Percentiles rank a stretch among this genome's conserved stretches.
Conservation (phyloP, 2,113 vertebrate species). For the Epinephelus lanceolatus region DNA sequence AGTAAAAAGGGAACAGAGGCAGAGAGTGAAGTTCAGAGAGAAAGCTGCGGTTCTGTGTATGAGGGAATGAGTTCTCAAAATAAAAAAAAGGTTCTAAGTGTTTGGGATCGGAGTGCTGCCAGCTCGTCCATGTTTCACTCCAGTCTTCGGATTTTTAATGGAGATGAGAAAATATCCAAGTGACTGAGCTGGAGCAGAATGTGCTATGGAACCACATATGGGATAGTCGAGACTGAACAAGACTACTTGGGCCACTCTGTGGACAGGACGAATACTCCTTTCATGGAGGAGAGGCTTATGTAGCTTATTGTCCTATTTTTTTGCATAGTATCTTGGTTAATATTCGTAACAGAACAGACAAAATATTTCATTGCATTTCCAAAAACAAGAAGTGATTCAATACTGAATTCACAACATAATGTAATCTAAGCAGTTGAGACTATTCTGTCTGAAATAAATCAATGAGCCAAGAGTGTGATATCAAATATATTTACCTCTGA, state of each 20-base stretch:
- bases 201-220: conserved; percentile 53
- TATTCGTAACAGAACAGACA: background rate
- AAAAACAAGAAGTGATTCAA: conserved; percentile 13
- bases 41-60: conserved; percentile 30
- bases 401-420: background rate
- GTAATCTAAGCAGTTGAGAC: conserved; percentile 12
- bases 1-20: conserved; percentile 41
- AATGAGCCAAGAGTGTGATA: conserved; percentile 27
- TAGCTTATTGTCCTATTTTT: background rate
- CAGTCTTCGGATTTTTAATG: conserved; percentile 63
- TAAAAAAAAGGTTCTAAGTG: conserved; percentile 42
- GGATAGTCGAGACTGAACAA: conserved; percentile 19
- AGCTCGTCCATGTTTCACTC: conserved; percentile 70
- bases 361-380: background rate
- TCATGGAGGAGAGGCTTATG: background rate
- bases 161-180: conserved; percentile 67
- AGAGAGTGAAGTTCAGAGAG: conserved; percentile 45
- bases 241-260: conserved; percentile 67
- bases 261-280: conserved; percentile 79
- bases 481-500: conserved; percentile 15
- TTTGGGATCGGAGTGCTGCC: conserved; percentile 77
- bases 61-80: conserved; percentile 25
- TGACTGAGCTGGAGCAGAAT: conserved; percentile 75
- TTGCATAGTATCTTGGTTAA: background rate
- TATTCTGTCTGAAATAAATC: conserved; percentile 12